Evolutionary conservation across 2,797 vertebrate genomes (phyloP), one percentile per base, ranked within the genome.

Genomic region (Garrulus glandarius): DNA sequence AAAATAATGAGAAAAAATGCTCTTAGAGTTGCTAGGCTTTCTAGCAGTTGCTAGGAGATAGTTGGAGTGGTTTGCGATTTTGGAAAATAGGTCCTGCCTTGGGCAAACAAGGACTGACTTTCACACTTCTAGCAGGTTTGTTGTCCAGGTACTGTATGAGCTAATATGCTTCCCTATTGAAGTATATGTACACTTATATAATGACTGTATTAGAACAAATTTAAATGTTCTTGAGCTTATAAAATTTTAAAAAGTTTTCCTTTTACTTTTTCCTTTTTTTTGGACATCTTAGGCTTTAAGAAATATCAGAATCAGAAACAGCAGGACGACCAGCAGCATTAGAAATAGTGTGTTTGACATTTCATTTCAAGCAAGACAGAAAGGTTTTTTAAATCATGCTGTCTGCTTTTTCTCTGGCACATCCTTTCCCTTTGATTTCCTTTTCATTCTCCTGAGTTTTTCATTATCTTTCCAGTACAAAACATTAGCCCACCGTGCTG

Each of bases 361-460:
- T 91, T 77, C n/a, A 64, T 57, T 87, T 94, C 86, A 89, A 77
- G 53, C 47, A 89, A 88, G 20, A 11, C 41, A 89, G 60, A 84
- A 84, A 83, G 53, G 12, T 68, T 93, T 91, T 92, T 93, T 67
- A 70, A 43, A 53, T 85, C 49, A 59, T 23, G 8, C 80, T 89
- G n/a, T 53, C 81, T 57, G 79, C 24, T 43, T 89, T 84, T 94
- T 85, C 68, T 80, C 37, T 80, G 64, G 49, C 36, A 85, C 56
- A 89, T 89, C 49, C 46, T 87, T 96, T 95, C 29, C 29, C 11
- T 78, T 94, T 87, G 67, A 93, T 88, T 89, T 87, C 43, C 15
- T 87, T 91, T 92, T 92, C 36, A 80, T 93, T 89, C 44, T 59
- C 29, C 52, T 34, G 81, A 69, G 60, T 82, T 94, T 95, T 94